Evolutionary conservation across 37 sponge, comb jelly and placozoan species (phyloP), one percentile per base, ranked within the genome.

Genomic region (Ianthella basta): DNA sequence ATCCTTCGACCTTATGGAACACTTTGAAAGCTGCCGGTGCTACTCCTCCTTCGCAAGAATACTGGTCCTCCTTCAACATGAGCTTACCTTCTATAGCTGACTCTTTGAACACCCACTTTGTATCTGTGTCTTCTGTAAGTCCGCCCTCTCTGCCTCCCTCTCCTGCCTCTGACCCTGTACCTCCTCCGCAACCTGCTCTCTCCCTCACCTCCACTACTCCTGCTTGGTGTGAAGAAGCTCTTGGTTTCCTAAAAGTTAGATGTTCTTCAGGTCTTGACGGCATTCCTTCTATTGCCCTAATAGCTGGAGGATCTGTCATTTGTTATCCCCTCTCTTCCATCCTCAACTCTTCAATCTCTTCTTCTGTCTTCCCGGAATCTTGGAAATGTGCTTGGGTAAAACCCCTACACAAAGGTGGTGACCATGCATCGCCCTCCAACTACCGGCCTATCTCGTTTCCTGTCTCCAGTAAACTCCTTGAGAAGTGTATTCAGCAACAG

Each of bases 321-420:
- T 66, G 68, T n/a, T 66, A 24, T 66, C 68, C 68, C 13, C 68
- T 66, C 13, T 66, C 25, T 23, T 66, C 68, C 29, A 66, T 66
- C 27, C 27, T 64, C 23, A 64, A 64, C 23, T 64, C 66, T 21
- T 64, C 66, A 24, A 21, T 64, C 29, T n/a, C 68, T 23, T n/a
- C 68, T 23, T 66, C 66, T 66, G 68, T 66, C 27, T 66, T 66
- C 27, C 68, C 68, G 13, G 13, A 66, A 66, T 27, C 68, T 14
- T 66, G 68, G 68, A 66, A n/a, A 27, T 16, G 68, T 23, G 27
- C 68, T n/a, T 66, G 27, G 68, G 23, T 66, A 14, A 66, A 66
- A 27, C 68, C 68, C 15, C 19, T 66, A 14, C 68, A 66, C 68
- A 66, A 66, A 66, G 68, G 68, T 66, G 68, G 68, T 14, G 68